Evolutionary conservation across 2,888 invertebrate species (phyloP), one percentile per base, ranked within the genome.

Genomic region (Ceriagrion tenellum): DNA sequence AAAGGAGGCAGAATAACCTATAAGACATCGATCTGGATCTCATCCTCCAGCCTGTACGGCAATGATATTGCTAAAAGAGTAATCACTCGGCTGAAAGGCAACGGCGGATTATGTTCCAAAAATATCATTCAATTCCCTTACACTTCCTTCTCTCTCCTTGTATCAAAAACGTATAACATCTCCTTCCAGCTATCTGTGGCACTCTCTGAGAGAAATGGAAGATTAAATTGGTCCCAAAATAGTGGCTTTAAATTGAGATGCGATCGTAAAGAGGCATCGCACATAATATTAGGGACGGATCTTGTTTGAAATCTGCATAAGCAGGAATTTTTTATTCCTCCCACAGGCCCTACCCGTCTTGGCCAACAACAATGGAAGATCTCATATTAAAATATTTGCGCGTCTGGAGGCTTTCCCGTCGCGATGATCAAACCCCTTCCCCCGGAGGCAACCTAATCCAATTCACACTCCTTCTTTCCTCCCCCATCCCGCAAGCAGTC

Each of bases 371-470:
- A 69, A 26, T 69, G 69, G n/a, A 12, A n/a, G 69, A 69, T 69
- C 69, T 69, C n/a, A n/a, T 81, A 35, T 30, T 81, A 81, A 81
- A 81, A 81, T 30, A 35, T 81, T 81, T 81, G 81, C 81, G 81
- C 81, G 81, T 0, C 35, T 4, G 13, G 26, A 81, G 81, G 0
- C 81, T 81, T 81, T 16, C 30, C 35, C 26, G 6, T 13, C 35
- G 81, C 81, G 81, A 81, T 81, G 35, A 81, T 35, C 81, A 13
- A n/a, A 26, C 20, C 69, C n/a, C 10, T 69, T 10, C 69, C 81
- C 35, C 2, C 16, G 13, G 35, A 0, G 81, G 30, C 30, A 81
- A 0, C 26, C 13, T 81, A 81, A 81, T 81, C 81, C 81, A 35
- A 35, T 81, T 81, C 81, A 35, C 81, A 26, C 69, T 23, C 63